Conservation (phyloP, 2,797 vertebrate genomes). For the Xenopus petersii region DNA sequence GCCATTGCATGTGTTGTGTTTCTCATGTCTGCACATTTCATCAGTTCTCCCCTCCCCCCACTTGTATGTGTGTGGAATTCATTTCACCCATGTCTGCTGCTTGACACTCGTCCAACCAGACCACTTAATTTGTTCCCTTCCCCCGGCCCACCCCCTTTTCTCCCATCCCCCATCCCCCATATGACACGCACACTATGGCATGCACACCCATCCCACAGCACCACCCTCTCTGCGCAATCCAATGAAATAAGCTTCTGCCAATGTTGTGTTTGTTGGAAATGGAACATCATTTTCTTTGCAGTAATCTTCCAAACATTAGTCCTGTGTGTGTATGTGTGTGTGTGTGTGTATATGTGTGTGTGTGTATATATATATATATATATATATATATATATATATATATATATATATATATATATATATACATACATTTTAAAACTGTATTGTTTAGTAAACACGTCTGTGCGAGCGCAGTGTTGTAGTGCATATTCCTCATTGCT, state of each 20-base stretch:
- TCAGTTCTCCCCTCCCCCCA: slow-evolving; percentile 10
- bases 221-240: slow-evolving; percentile 3
- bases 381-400: too few relatives aligned
- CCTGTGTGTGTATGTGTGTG: too few relatives aligned
- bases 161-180: slow-evolving; percentile 34
- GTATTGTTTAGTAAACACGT: too few relatives aligned
- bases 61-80: slow-evolving; percentile 15
- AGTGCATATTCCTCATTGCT: too few relatives aligned
- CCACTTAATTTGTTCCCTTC: slow-evolving; percentile 7
- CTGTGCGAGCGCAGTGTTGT: too few relatives aligned
- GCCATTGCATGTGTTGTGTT: slow-evolving; percentile 36
- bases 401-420: too few relatives aligned
- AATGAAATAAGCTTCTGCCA: not conserved
- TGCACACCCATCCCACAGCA: not conserved
- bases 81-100: slow-evolving; percentile 31
- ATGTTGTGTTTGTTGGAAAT: too few relatives aligned
- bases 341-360: too few relatives aligned
- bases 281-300: too few relatives aligned
- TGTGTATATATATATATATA: too few relatives aligned
- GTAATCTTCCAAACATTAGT: too few relatives aligned
- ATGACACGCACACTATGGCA: slow-evolving; percentile 12
- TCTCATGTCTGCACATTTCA: slow-evolving; percentile 10
- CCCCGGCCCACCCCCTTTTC: slow-evolving; percentile 5
- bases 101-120: slow-evolving; percentile 36
- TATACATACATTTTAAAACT: too few relatives aligned